Base-by-base conservation (phyloP, 2,113 vertebrate species). In the Arothron firmamentum region DNA sequence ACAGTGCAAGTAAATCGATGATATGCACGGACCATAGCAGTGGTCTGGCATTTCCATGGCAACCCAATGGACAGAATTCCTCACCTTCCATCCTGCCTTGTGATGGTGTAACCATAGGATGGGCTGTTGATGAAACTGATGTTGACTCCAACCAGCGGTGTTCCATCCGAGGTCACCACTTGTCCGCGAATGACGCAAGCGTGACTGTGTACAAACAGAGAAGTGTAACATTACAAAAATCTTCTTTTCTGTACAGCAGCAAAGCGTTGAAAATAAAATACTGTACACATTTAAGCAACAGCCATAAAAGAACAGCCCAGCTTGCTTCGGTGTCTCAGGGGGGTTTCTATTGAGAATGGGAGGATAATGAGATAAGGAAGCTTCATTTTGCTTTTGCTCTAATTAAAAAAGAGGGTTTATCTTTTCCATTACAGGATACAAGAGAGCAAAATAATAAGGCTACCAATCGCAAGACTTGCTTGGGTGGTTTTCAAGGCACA, bases 131-230 rank as follows among this genome's bases (percentile, higher is more conserved):
- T 92, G 70, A 99, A 99, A 71, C 95, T 99, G 92, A 99, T 93
- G 88, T 98, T 98, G 75, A 99, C 97, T 38, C 97, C 97, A n/a
- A 99, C 96, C 54, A 99, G 90, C 0, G 97, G 96, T 7, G 96
- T 98, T 28, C 95, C 94, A 20, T 99, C 97, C 0, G 95, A 94
- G 0, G 96, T 98, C 77, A 98, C 95, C 56, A 98, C 97, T 84
- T 98, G 95, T 69, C 97, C 97, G 66, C 97, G 94, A 51, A 99
- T 98, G 61, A 99, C 97, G 82, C 97, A 98, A 0, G 93, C 94
- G 0, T 98, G 96, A 56, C 97, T 99, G 88, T 31, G 28, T 6
- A 31, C 28, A 31, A 5, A 31, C 28, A 31, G 28, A 31, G 5
- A 31, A 31, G 6, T 31, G 28, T 31, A 3, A 7, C 28, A 31